These are phyloP conservation scores for Drosophila leonis DNA, from an alignment of 2,888 invertebrate genomes.

Conservation along the genomic window DNA sequence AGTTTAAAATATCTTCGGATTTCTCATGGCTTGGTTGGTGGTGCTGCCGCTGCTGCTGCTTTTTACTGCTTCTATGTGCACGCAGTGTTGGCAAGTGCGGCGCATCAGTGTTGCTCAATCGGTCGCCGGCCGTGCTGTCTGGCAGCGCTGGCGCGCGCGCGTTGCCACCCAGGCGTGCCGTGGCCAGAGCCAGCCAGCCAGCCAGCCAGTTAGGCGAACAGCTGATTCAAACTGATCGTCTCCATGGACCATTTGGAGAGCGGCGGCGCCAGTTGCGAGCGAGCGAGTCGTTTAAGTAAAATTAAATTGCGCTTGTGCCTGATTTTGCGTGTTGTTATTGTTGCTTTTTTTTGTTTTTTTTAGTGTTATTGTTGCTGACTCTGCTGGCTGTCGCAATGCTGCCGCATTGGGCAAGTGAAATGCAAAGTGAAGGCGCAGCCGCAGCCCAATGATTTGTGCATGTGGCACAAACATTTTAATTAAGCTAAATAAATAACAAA, in stretches of 20 bases:
- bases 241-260: constrained; percentile 56
- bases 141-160: constrained; percentile 14
- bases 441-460: constrained; percentile 46
- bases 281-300: constrained; percentile 32
- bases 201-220: constrained; percentile 20
- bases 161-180: constrained; percentile 16
- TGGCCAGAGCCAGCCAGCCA: not conserved
- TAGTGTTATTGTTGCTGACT: not conserved
- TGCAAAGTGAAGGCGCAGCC: constrained; percentile 61
- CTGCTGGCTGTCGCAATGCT: constrained; percentile 24
- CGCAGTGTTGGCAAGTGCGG: constrained; percentile 10
- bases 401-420: constrained; percentile 48
- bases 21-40: constrained; percentile 13
- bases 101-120: not conserved
- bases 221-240: constrained; percentile 52
- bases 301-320: constrained; percentile 36
- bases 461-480: constrained; percentile 51
- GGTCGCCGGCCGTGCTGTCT: constrained; percentile 23
- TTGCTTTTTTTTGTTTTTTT: constrained; percentile 1
- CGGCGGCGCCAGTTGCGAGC: constrained; percentile 33
- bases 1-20: constrained; percentile 14
- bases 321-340: constrained; percentile 21
- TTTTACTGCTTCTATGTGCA: too few species aligned
- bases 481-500: constrained; percentile 25
- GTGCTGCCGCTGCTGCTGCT: constrained; percentile 12